Conservation (phyloP, 2,888 invertebrate species). For the Euspilapteryx auroguttella region DNA sequence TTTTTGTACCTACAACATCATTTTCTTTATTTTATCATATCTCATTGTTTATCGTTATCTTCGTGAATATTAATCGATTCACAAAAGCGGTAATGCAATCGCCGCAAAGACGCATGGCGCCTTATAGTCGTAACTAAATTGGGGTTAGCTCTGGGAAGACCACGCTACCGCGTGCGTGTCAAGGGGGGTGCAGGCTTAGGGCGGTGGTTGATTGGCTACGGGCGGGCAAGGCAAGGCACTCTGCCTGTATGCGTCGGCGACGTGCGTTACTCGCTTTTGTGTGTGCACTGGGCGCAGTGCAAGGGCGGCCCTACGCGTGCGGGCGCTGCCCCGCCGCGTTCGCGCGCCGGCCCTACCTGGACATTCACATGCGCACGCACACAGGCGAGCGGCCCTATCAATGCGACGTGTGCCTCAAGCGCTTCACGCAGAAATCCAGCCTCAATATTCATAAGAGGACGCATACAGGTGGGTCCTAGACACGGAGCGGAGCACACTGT, state of each 20-base stretch:
- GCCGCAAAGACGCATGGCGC: constrained; percentile 46
- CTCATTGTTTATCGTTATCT: constrained; percentile 30
- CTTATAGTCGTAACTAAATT: constrained; percentile 28
- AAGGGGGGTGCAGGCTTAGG: constrained; percentile 26
- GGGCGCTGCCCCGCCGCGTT: constrained; percentile 51
- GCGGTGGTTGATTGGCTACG: constrained; percentile 33
- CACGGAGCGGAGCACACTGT: constrained; percentile 49
- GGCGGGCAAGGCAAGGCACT: constrained; percentile 20
- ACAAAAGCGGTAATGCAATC: constrained; percentile 63
- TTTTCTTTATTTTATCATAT: constrained; percentile 12
- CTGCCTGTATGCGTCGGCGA: constrained; percentile 36
- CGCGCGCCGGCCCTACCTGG: constrained; percentile 52
- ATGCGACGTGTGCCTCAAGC: constrained; percentile 76
- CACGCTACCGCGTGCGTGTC: constrained; percentile 7
- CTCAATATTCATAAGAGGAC: constrained; percentile 80
- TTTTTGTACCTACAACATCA: constrained; percentile 34
- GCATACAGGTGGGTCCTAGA: constrained; percentile 67
- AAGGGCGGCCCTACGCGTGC: constrained; percentile 34
- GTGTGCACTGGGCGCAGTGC: constrained; percentile 60
- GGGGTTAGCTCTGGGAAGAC: constrained; percentile 15
- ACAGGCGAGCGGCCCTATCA: constrained; percentile 66
- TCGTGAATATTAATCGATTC: constrained; percentile 55
- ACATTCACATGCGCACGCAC: constrained; percentile 58
- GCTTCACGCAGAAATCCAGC: constrained; percentile 81
- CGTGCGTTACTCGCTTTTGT: constrained; percentile 62